Evolutionary conservation across 2,113 vertebrate genomes (phyloP).

Genomic region (Mus spicilegus): DNA sequence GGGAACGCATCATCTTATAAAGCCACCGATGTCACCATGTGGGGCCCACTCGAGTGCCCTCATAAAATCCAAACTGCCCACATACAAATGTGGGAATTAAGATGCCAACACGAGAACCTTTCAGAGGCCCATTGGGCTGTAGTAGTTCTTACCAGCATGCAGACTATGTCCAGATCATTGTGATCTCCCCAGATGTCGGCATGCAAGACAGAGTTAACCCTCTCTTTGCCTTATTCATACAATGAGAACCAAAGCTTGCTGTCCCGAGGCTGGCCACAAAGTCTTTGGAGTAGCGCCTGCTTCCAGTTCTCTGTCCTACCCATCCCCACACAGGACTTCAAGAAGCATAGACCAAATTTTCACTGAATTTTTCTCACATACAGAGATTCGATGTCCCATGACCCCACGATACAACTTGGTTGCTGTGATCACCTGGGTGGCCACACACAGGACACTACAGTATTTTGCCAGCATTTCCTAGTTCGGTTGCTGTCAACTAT

Average conservation of each 20-base stretch:
- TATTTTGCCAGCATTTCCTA: background rate
- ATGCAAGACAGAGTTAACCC: background rate
- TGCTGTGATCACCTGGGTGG: accelerated
- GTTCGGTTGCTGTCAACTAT: background rate
- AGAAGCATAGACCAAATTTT: background rate
- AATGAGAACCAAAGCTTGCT: background rate
- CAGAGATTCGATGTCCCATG: background rate
- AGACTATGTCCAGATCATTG: background rate
- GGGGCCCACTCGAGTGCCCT: background rate
- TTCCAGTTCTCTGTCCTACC: background rate
- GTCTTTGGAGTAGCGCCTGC: background rate
- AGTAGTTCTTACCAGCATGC: background rate
- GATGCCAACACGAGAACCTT: background rate
- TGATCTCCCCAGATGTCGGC: background rate
- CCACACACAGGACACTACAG: accelerated
- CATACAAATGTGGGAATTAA: background rate
- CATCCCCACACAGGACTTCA: background rate
- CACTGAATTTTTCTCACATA: background rate
- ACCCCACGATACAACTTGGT: background rate
- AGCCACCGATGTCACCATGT: background rate
- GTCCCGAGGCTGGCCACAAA: background rate
- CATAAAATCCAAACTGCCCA: background rate
- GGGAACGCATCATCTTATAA: background rate
- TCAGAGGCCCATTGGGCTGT: background rate
- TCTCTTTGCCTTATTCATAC: background rate